A percentile compares a stretch with the other conserved stretches of the same genome.
Evolutionary conservation across 2,113 vertebrate species (phyloP).

Genomic region (Hiodon alosoides): DNA sequence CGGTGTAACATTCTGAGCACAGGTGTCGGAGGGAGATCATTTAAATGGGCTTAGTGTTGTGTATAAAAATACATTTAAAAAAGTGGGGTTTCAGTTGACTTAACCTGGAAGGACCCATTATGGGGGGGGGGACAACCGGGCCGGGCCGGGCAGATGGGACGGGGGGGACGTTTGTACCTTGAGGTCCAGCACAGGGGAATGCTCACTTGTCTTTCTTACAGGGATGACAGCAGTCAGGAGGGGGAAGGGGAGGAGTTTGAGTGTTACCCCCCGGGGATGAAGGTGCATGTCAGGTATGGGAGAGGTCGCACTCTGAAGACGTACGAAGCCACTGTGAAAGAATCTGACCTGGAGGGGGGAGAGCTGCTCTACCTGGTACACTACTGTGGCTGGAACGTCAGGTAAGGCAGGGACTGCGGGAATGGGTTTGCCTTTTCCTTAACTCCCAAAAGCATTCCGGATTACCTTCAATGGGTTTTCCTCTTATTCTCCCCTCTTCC

Average conservation of each 20-base stretch:
- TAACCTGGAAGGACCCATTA: no score
- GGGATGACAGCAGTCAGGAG: conserved; percentile 95
- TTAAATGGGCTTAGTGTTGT: no score
- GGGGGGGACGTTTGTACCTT: background rate
- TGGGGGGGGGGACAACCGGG: no score
- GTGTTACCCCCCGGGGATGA: conserved; percentile 98
- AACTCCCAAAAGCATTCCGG: background rate
- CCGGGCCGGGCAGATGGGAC: background rate
- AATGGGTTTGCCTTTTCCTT: background rate
- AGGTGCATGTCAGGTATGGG: conserved; percentile 99
- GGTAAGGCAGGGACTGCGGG: conserved; percentile 80
- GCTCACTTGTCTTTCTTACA: conserved; percentile 75
- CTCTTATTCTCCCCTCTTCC: conserved; percentile 7
- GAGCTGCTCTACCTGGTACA: conserved; percentile 99
- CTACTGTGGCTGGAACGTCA: conserved; percentile 99
- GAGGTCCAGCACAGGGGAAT: conserved; percentile 63
- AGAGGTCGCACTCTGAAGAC: conserved; percentile 97
- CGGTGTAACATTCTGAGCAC: no score
- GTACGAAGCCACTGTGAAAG: conserved; percentile 99
- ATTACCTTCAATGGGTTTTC: conserved; percentile 37
- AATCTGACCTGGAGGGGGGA: conserved; percentile 99
- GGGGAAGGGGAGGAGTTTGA: conserved; percentile 93
- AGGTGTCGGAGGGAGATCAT: no score
- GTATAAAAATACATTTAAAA: no score
- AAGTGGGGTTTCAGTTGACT: no score